Percentiles rank a stretch among this genome's conserved stretches.
These are phyloP conservation scores for Disparrhopalites patrizii DNA, from an alignment of 2,888 invertebrate species.

Conservation along the genomic window DNA sequence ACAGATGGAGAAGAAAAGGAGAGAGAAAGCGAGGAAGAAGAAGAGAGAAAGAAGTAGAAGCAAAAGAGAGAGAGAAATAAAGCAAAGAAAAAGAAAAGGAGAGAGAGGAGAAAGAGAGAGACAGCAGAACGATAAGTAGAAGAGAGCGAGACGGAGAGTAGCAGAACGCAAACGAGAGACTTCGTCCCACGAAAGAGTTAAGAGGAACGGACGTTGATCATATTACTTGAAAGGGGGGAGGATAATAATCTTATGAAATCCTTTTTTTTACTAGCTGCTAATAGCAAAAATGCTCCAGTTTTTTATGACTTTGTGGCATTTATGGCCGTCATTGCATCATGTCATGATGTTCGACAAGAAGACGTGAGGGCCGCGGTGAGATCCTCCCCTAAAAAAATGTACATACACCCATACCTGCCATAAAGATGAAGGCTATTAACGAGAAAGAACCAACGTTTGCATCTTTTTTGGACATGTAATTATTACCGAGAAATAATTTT, in stretches of 20 bases:
- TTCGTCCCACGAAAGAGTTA: background rate
- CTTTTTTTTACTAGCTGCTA: slow-evolving; percentile 5
- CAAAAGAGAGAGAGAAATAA: background rate
- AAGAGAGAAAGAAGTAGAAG: too few species aligned
- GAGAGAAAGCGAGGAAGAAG: too few species aligned
- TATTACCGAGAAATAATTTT: too few species aligned
- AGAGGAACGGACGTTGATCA: background rate
- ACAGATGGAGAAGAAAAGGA: slow-evolving; percentile 16
- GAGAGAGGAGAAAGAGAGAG: slow-evolving; percentile 35
- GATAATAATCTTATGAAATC: too few species aligned
- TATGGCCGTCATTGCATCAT: background rate
- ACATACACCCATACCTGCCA: background rate
- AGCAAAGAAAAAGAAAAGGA: slow-evolving; percentile 35
- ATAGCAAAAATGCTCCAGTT: slow-evolving; percentile 1
- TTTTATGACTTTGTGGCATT: background rate
- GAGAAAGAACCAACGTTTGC: background rate
- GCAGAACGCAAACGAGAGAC: too few species aligned
- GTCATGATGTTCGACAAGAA: slow-evolving; percentile 5
- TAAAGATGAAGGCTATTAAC: too few species aligned
- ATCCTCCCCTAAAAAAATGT: background rate
- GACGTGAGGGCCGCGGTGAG: too few species aligned
- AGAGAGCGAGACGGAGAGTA: too few species aligned
- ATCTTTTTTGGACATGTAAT: too few species aligned
- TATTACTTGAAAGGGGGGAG: background rate
- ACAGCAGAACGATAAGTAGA: slow-evolving; percentile 23